Conservation (phyloP, 2,888 invertebrate genomes). For the Adineta ricciae region DNA sequence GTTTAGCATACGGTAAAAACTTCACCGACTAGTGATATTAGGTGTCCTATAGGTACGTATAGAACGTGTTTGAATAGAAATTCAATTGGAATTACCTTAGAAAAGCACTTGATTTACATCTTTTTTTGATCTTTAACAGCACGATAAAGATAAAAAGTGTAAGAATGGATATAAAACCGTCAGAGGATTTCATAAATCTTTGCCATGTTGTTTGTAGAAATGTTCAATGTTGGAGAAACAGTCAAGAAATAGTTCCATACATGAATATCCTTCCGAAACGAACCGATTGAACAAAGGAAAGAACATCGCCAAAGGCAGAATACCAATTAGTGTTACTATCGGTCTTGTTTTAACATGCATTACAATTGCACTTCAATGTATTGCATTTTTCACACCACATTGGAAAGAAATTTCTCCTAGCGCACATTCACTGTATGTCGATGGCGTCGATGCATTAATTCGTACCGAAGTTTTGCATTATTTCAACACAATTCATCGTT, state of each 20-base stretch:
- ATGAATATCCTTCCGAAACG: neutral
- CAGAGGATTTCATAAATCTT: neutral
- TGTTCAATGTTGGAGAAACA: neutral
- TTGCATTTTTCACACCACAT: slow-evolving; percentile 13
- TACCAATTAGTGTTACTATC: neutral
- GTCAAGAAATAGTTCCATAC: neutral
- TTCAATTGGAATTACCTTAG: neutral
- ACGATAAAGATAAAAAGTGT: neutral
- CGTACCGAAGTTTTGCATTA: slow-evolving; percentile 18
- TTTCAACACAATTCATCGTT: neutral
- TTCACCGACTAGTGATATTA: neutral
- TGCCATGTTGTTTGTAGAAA: neutral
- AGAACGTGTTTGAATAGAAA: neutral
- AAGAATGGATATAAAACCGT: neutral
- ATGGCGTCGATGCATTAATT: neutral
- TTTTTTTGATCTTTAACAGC: neutral
- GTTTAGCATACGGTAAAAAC: neutral
- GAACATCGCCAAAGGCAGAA: neutral
- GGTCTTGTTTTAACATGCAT: neutral
- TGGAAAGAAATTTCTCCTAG: slow-evolving; percentile 10
- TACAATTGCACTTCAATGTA: neutral
- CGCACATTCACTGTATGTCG: neutral
- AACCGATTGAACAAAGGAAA: neutral
- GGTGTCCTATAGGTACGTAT: neutral
- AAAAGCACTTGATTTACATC: neutral